Evolutionary conservation across 2,797 vertebrate genomes (phyloP).

Genomic region (Tokudaia muenninki): DNA sequence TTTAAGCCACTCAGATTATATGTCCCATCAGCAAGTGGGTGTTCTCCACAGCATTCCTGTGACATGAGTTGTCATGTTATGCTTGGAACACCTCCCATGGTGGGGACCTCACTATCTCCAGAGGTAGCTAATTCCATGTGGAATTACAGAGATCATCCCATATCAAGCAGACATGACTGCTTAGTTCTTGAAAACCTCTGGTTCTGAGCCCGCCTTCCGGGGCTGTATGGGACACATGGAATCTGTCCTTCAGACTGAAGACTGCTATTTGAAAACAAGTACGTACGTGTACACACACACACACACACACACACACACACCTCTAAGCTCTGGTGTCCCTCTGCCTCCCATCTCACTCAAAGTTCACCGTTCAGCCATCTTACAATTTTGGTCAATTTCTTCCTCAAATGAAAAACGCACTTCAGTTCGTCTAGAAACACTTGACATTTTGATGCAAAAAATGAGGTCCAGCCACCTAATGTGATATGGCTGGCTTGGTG

Average conservation of each 20-base stretch:
- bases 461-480: background rate
- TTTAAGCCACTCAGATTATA: constrained; percentile 11
- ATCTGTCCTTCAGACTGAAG: background rate
- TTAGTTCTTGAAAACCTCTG: constrained; percentile 42
- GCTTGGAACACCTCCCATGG: constrained; percentile 15
- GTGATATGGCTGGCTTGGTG: background rate
- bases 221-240: background rate
- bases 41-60: background rate
- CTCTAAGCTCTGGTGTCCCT: background rate
- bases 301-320: background rate
- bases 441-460: constrained; percentile 27
- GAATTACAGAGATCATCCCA: constrained; percentile 5
- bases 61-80: constrained; percentile 7
- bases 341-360: background rate
- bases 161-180: background rate
- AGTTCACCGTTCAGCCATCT: background rate
- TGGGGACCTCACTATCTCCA: background rate
- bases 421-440: constrained; percentile 35
- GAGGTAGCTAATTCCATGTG: constrained; percentile 8
- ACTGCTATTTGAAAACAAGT: background rate
- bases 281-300: background rate
- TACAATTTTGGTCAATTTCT: constrained; percentile 13
- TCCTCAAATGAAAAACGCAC: background rate
- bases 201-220: constrained; percentile 22
- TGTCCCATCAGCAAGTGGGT: background rate